These are phyloP conservation scores for Tapirus terrestris DNA, from an alignment of 2,113 vertebrate species.

Conservation along the genomic window DNA sequence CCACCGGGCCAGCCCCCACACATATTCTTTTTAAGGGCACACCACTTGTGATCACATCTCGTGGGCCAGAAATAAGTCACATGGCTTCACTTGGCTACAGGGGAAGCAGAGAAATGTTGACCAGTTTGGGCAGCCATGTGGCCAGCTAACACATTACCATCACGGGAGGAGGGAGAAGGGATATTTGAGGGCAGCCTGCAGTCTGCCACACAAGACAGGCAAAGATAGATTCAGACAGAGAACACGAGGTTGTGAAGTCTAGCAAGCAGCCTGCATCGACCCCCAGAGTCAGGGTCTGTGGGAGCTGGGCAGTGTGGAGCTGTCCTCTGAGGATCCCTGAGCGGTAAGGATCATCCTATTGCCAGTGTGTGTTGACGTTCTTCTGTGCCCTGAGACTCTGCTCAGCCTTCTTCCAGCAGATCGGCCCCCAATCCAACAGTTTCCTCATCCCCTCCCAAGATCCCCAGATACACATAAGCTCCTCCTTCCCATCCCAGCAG, in stretches of 20 bases:
- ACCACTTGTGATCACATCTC: neutral
- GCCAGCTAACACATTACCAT: neutral
- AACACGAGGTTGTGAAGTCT: neutral
- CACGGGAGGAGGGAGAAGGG: neutral
- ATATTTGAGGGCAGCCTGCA: neutral
- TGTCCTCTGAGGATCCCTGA: accelerated
- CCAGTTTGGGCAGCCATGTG: neutral
- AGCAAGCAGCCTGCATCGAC: neutral
- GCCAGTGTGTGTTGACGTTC: neutral
- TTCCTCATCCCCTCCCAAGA: no score
- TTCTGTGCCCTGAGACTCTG: neutral
- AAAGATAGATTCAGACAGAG: neutral
- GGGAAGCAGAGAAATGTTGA: neutral
- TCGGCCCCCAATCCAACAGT: neutral
- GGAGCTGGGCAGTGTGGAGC: neutral
- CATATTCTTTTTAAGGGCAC: neutral
- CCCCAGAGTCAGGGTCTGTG: neutral
- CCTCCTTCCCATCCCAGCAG: neutral
- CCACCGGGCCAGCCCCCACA: no score
- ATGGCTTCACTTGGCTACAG: neutral
- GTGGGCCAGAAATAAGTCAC: neutral
- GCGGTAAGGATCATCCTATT: accelerated
- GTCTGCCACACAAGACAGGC: neutral
- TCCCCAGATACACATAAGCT: no score
- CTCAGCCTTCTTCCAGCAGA: neutral